These are phyloP conservation scores for Popillia japonica DNA, from an alignment of 1,140 invertebrate genomes.

Conservation along the genomic window DNA sequence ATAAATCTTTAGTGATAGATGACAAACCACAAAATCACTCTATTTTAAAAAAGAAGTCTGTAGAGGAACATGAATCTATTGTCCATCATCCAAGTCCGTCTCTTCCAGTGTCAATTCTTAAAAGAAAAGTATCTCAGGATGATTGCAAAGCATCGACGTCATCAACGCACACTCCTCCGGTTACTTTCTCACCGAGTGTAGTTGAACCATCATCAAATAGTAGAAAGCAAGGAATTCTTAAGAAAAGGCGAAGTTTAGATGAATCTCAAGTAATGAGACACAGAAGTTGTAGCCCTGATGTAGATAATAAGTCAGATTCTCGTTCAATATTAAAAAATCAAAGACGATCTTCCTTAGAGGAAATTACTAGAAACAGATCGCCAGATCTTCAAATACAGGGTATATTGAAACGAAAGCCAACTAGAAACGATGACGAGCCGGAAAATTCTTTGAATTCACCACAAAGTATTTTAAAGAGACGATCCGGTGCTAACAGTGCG, in stretches of 20 bases:
- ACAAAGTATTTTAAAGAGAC: slow-evolving; percentile 79
- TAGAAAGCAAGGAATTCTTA: slow-evolving; percentile 76
- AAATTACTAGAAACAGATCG: slow-evolving; percentile 67
- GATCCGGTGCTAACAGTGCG: slow-evolving; percentile 67
- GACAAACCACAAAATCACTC: slow-evolving; percentile 42
- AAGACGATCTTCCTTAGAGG: slow-evolving; percentile 74
- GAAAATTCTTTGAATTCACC: slow-evolving; percentile 66
- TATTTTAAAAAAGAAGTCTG: slow-evolving; percentile 54
- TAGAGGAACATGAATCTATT: slow-evolving; percentile 56
- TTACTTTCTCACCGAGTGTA: slow-evolving; percentile 74
- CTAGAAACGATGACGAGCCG: slow-evolving; percentile 66
- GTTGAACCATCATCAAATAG: slow-evolving; percentile 66
- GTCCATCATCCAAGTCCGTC: slow-evolving; percentile 50
- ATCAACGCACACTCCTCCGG: slow-evolving; percentile 68
- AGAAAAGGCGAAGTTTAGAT: slow-evolving; percentile 80
- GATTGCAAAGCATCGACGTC: slow-evolving; percentile 61
- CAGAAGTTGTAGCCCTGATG: slow-evolving; percentile 74
- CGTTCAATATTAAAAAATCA: slow-evolving; percentile 75
- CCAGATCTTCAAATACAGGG: slow-evolving; percentile 68
- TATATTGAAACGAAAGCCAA: slow-evolving; percentile 75
- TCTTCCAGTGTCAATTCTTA: slow-evolving; percentile 77
- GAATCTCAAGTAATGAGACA: slow-evolving; percentile 76
- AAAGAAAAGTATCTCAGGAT: slow-evolving; percentile 74
- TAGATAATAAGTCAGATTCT: slow-evolving; percentile 67
- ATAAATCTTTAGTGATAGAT: background rate